Evolutionary conservation across 2,888 invertebrate species (phyloP).

Genomic region (Schizotus pectinicornis): DNA sequence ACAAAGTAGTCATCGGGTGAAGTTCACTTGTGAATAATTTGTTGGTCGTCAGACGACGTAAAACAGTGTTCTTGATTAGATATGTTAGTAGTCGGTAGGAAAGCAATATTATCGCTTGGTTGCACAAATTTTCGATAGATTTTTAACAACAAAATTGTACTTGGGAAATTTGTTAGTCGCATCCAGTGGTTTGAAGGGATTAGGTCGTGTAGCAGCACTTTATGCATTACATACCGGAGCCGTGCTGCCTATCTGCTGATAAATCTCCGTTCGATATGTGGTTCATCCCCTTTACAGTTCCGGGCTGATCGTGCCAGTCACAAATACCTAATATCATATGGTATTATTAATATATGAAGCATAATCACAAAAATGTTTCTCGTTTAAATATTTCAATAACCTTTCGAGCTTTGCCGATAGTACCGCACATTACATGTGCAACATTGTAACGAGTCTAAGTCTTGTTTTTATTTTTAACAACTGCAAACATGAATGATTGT

Average conservation of each 20-base stretch:
- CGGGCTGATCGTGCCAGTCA: conserved; percentile 45
- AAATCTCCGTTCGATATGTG: conserved; percentile 50
- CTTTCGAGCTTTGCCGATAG: conserved; percentile 10
- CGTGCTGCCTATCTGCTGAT: conserved; percentile 42
- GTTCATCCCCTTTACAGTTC: conserved; percentile 45
- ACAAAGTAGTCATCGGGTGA: too few species aligned
- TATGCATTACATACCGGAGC: conserved; percentile 2
- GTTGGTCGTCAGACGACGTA: too few species aligned
- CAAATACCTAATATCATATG: conserved; percentile 29
- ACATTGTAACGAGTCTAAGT: too few species aligned
- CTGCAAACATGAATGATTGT: too few species aligned
- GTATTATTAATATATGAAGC: conserved; percentile 11
- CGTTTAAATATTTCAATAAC: conserved; percentile 8
- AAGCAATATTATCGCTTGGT: not conserved
- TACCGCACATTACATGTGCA: too few species aligned
- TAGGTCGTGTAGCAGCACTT: not conserved
- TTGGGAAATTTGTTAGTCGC: too few species aligned
- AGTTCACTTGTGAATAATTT: too few species aligned
- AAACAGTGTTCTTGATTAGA: not conserved
- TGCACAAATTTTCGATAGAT: not conserved
- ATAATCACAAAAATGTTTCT: conserved; percentile 4
- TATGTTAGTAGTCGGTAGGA: not conserved
- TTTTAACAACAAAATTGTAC: not conserved
- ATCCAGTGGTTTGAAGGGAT: too few species aligned
- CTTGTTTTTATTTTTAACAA: too few species aligned